Conservation (phyloP, 2,797 vertebrate genomes). For the Hydrocynus forskahlii region DNA sequence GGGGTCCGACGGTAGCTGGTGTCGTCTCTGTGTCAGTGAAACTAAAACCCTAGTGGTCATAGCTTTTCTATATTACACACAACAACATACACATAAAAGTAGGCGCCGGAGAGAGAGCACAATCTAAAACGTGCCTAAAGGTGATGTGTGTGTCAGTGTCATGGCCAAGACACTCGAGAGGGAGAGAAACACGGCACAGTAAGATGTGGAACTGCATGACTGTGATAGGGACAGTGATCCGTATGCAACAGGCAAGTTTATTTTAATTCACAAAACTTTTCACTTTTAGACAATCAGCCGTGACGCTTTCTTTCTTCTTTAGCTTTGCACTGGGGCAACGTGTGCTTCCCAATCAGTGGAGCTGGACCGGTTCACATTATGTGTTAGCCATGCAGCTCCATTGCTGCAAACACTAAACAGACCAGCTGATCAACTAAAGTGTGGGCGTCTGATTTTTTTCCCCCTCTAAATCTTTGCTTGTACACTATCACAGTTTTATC, state of each 20-base stretch:
- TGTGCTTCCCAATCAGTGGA: not conserved
- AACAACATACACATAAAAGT: slow-evolving; percentile 27
- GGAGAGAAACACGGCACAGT: not conserved
- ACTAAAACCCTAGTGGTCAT: slow-evolving; percentile 39
- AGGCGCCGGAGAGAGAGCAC: slow-evolving; percentile 25
- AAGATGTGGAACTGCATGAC: not conserved
- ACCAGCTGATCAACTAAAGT: not conserved
- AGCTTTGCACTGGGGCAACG: not conserved
- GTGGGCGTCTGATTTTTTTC: not conserved
- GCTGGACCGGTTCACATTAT: too few relatives aligned
- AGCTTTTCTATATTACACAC: slow-evolving; percentile 49
- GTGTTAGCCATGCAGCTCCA: not conserved
- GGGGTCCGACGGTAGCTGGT: not conserved
- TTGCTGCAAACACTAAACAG: not conserved
- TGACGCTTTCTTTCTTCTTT: not conserved
- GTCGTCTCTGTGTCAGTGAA: slow-evolving; percentile 6
- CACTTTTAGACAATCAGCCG: too few relatives aligned
- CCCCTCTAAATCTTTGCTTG: not conserved
- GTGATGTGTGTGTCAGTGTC: slow-evolving; percentile 36
- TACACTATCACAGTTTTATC: not conserved
- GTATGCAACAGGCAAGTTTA: too few relatives aligned
- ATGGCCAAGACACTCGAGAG: slow-evolving; percentile 20
- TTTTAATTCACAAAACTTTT: too few relatives aligned
- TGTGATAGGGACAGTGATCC: not conserved
- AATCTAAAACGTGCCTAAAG: slow-evolving; percentile 26